A percentile compares a stretch with the other conserved stretches of the same genome.
These are phyloP conservation scores for Lypha dubia DNA, from an alignment of 2,888 invertebrate species.

Conservation along the genomic window DNA sequence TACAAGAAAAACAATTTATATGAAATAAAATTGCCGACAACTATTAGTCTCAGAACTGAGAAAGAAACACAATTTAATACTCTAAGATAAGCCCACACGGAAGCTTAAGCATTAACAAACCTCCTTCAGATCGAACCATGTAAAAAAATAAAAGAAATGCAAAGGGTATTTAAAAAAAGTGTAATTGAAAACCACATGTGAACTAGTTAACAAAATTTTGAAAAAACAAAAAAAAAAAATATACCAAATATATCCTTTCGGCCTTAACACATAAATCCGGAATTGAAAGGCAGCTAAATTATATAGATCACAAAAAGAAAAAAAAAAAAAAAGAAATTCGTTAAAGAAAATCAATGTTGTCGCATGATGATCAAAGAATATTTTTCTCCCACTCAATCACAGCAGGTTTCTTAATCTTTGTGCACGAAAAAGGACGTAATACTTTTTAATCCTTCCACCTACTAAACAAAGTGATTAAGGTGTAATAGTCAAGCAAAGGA, in stretches of 20 bases:
- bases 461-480: conserved; percentile 68
- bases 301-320: conserved; percentile 12
- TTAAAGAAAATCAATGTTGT: conserved; percentile 40
- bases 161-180: conserved; percentile 29
- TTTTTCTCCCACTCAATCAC: conserved; percentile 29
- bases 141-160: not conserved
- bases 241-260: conserved; percentile 64
- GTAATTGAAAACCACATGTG: conserved; percentile 67
- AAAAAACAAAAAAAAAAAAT: no score
- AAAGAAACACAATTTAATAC: no score
- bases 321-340: no score
- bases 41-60: conserved; percentile 10
- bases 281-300: not conserved
- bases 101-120: conserved; percentile 45
- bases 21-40: conserved; percentile 33
- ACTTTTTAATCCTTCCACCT: conserved; percentile 72
- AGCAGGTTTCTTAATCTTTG: conserved; percentile 48
- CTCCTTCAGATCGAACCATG: not conserved
- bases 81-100: not conserved
- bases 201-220: conserved; percentile 35
- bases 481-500: conserved; percentile 26
- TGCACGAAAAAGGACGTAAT: conserved; percentile 59
- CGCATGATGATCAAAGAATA: conserved; percentile 68
- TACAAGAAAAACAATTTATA: not conserved
- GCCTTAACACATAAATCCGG: conserved; percentile 30